Conservation (phyloP, 2,113 vertebrate species). For the Hyaena hyaena region DNA sequence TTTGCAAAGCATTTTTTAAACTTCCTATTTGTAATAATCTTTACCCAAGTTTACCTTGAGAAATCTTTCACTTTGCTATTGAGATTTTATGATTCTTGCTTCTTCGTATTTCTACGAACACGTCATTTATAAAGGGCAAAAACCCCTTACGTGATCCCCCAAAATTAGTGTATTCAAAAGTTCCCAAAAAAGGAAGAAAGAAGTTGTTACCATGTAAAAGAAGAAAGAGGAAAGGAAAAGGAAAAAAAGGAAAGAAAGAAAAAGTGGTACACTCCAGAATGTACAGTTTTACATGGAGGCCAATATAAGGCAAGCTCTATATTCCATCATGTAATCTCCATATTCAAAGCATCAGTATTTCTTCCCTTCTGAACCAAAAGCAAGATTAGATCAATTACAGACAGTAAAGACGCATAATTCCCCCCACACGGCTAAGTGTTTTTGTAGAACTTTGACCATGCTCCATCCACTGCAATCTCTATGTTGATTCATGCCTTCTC, state of each 20-base stretch:
- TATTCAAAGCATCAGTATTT: not conserved
- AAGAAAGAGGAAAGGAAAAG: not conserved
- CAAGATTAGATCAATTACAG: not conserved
- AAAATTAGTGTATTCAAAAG: not conserved
- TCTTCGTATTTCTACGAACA: not conserved
- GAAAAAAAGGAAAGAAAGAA: too few relatives aligned
- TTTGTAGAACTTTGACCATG: not conserved
- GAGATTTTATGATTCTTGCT: not conserved
- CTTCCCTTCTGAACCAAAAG: not conserved
- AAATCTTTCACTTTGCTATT: not conserved
- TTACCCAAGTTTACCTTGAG: not conserved
- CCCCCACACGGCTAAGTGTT: not conserved
- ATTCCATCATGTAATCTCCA: not conserved
- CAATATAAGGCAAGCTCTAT: not conserved
- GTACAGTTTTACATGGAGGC: not conserved
- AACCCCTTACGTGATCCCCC: not conserved
- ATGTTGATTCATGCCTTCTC: not conserved
- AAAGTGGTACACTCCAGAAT: not conserved
- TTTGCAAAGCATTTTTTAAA: constrained; percentile 12
- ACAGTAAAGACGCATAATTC: not conserved
- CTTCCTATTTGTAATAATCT: not conserved
- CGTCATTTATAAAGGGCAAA: not conserved
- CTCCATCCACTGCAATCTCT: not conserved
- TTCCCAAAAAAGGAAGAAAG: not conserved
- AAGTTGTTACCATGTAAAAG: not conserved